A percentile compares a stretch with the other conserved stretches of the same genome.
Conservation (phyloP, 2,888 invertebrate species). For the Panopea generosa region DNA sequence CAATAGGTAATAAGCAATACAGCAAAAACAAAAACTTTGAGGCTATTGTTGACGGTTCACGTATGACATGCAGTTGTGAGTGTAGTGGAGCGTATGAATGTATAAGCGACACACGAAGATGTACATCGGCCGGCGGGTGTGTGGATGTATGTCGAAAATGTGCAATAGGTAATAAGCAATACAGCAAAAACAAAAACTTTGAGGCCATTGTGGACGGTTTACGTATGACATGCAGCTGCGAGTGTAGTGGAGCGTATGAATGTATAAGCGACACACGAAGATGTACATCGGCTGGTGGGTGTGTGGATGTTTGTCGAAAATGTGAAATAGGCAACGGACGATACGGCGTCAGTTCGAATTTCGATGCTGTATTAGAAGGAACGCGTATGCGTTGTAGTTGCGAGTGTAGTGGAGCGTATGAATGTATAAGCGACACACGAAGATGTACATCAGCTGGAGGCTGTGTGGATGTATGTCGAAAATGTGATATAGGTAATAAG, state of each 20-base stretch:
- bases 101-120: conserved; percentile 17
- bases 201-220: neutral
- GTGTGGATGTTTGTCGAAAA: neutral
- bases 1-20: conserved; percentile 30
- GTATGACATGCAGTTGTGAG: conserved; percentile 52
- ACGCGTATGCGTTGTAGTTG: conserved; percentile 49
- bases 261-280: neutral
- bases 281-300: conserved; percentile 5
- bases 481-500: conserved; percentile 43
- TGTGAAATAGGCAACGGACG: neutral
- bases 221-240: neutral
- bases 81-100: conserved; percentile 36
- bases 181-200: neutral
- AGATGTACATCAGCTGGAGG: conserved; percentile 11
- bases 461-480: conserved; percentile 30
- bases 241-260: neutral
- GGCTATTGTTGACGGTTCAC: conserved; percentile 32
- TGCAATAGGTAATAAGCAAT: conserved; percentile 27
- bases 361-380: conserved; percentile 28
- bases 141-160: conserved; percentile 50
- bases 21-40: conserved; percentile 20
- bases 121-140: conserved; percentile 27
- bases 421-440: conserved; percentile 8
- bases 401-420: conserved; percentile 15
- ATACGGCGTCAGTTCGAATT: conserved; percentile 26